Evolutionary conservation across 2,888 invertebrate species (phyloP).

Genomic region (Aphodius granarius): DNA sequence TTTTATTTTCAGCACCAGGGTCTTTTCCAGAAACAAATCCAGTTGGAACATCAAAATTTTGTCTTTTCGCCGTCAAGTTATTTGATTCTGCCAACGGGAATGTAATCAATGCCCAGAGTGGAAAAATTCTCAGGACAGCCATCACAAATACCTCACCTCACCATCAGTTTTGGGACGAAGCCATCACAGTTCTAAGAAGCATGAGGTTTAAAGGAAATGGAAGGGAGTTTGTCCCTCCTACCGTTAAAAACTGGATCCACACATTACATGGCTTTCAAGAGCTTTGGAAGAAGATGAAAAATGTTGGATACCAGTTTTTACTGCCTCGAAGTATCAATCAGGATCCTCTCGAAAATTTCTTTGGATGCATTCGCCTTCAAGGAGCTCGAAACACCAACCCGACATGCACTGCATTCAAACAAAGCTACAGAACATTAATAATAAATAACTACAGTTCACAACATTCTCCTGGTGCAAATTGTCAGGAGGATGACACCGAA

Average conservation of each 20-base stretch:
- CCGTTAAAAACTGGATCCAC: neutral
- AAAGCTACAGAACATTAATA: constrained; percentile 28
- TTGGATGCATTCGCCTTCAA: constrained; percentile 29
- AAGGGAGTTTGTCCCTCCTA: neutral
- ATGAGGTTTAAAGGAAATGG: neutral
- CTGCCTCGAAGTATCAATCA: constrained; percentile 22
- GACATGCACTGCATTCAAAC: constrained; percentile 16
- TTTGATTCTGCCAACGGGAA: constrained; percentile 5
- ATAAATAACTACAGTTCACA: constrained; percentile 28
- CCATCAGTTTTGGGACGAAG: neutral
- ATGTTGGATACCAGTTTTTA: neutral
- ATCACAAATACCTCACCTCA: neutral
- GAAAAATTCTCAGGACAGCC: neutral
- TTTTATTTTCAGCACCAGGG: neutral
- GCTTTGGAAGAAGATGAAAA: neutral
- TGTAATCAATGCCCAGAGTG: neutral
- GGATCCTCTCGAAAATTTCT: constrained; percentile 33
- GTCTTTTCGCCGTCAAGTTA: neutral
- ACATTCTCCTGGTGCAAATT: constrained; percentile 29
- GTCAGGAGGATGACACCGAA: constrained; percentile 18
- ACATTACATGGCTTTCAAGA: neutral
- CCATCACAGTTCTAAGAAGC: neutral
- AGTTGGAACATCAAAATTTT: too few relatives aligned
- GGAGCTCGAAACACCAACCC: constrained; percentile 30
- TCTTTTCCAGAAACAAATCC: neutral